Conservation (phyloP, 2,888 invertebrate species). For the Calameuta pallipes region DNA sequence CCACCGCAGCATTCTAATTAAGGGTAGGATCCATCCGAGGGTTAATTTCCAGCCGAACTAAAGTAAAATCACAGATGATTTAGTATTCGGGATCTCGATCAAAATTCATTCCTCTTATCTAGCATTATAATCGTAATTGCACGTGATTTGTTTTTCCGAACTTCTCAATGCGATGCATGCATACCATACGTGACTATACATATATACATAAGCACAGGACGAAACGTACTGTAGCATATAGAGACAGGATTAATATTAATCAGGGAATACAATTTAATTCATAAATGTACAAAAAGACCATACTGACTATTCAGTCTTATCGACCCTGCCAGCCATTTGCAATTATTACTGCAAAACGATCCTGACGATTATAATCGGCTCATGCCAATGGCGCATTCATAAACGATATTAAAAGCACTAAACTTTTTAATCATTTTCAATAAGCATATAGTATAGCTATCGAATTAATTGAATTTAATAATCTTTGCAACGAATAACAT, state of each 20-base stretch:
- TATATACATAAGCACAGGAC: too few species aligned
- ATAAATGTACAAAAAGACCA: not conserved
- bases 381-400: not conserved
- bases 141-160: not conserved
- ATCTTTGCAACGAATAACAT: accelerated
- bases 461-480: not conserved
- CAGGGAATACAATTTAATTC: not conserved
- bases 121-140: not conserved
- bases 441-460: not conserved
- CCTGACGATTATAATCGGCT: not conserved
- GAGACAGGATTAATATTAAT: not conserved
- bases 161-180: too few species aligned
- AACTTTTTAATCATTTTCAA: not conserved
- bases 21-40: not conserved
- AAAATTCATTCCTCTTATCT: not conserved
- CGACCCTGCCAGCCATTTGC: not conserved
- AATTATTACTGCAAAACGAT: not conserved
- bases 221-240: not conserved
- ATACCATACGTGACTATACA: too few species aligned
- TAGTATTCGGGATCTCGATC: not conserved
- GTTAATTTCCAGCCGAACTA: not conserved
- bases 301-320: not conserved
- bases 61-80: not conserved
- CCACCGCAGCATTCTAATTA: constrained; percentile 6
- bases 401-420: not conserved